Percentiles rank a stretch among this genome's conserved stretches.
Conservation (phyloP, 2,888 invertebrate genomes). For the Kuschelorhynchus macadamiae region DNA sequence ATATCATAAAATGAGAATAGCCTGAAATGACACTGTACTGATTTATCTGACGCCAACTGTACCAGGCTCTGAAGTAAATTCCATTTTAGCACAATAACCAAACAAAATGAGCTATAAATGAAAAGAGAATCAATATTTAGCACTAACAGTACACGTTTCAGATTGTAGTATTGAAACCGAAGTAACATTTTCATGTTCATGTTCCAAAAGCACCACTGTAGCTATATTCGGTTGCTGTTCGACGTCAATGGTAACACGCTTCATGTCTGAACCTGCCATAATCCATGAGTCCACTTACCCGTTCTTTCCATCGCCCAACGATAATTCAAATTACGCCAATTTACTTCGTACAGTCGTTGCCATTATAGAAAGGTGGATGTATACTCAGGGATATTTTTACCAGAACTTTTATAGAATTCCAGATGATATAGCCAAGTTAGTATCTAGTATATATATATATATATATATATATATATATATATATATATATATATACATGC, state of each 20-base stretch:
- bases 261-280: conserved; percentile 47
- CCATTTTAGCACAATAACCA: no score
- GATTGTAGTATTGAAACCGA: conserved; percentile 48
- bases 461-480: no score
- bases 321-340: conserved; percentile 51
- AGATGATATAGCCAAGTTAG: conserved; percentile 54
- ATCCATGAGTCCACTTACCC: conserved; percentile 55
- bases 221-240: conserved; percentile 60
- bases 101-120: no score
- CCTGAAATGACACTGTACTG: no score
- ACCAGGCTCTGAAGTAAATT: no score
- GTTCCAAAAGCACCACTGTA: conserved; percentile 49
- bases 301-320: conserved; percentile 55
- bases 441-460: no score
- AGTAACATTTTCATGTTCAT: conserved; percentile 57
- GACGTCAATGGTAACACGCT: conserved; percentile 63
- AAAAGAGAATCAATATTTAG: no score
- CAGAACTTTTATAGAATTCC: conserved; percentile 60
- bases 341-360: conserved; percentile 58
- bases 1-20: no score
- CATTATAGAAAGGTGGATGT: conserved; percentile 67
- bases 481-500: no score
- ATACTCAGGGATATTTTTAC: conserved; percentile 60
- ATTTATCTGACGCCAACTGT: no score
- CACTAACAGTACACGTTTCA: no score